Evolutionary conservation across 1,140 invertebrate species (phyloP), one percentile per base, ranked within the genome.

Genomic region (Drosophila dunni): DNA sequence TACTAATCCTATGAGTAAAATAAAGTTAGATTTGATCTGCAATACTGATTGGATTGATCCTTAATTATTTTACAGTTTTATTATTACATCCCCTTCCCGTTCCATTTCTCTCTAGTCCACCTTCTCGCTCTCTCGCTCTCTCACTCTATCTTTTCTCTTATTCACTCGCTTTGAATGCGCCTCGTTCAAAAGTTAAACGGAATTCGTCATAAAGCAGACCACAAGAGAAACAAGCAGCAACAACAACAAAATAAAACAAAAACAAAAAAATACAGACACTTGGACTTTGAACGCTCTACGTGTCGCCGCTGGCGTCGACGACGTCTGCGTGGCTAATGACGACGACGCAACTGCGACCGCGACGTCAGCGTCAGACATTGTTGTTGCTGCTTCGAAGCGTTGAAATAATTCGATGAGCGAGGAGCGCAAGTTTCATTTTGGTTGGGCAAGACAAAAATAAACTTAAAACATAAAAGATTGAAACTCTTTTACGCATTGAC

Each of bases 231-330:
- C 38, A 54, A 54, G 8, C 45, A 58, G 9, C 17, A 50, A 50
- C 36, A 38, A 29, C 24, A 33, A 60, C 42, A 58, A 72, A 24
- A 77, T 5, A 44, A n/a, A 34, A 17, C 46, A 42, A 36, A 42
- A 63, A 74, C 24, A 72, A 80, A 51, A 56, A 56, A 68, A 63
- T 38, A 71, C 70, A 81, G 69, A 51, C 63, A 76, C 42, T 82
- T 88, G 83, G 82, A 85, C 81, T 85, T 86, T 85, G 82, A 61
- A 67, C 81, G 34, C 38, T 24, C 50, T 67, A 62, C 76, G 62
- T 79, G 68, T 73, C 70, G 64, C 64, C 48, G 70, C 20, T 40
- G 48, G 57, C 68, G 68, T 77, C 57, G 62, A 42, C 73, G 72
- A 42, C 73, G 46, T 66, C 62, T 81, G 79, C 58, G 58, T 64